Base-by-base conservation (phyloP, 2,888 invertebrate genomes). In the Gisinianus flammeolus region DNA sequence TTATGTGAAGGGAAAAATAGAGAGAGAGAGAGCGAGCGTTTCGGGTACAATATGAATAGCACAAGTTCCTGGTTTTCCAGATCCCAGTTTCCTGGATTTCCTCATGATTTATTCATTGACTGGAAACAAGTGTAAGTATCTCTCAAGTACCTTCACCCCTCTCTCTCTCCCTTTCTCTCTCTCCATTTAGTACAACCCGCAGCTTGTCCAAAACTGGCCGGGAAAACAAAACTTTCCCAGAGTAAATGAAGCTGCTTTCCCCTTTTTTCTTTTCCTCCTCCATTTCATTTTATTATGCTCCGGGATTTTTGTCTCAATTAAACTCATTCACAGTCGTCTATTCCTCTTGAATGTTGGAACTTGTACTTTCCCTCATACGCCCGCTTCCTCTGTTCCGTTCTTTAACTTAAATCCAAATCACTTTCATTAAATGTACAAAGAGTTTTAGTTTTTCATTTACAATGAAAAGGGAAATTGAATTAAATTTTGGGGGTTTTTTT, bases 91-190 rank as follows among this genome's bases (percentile, higher is more conserved):
- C 22, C 58, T 24, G 19, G 8, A 28, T 26, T 26, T 26, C 16
- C 62, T 62, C 62, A 62, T 62, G 62, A 62, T 62, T 62, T 62
- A 62, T 62, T 62, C 62, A 62, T 62, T 62, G 62, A 28, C 22
- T 62, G 24, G 62, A 5, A 26, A 62, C 28, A n/a, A 58, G 62
- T 16, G 62, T 62, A 28, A 26, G 22, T 62, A 26, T 1, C 6
- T 2, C 24, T 62, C 62, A 24, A 62, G 62, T 62, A 28, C 26
- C 26, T 62, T n/a, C 24, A 19, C 6, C 62, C 6, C 12, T 64
- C 64, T 64, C 64, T 64, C 64, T 64, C 24, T n/a, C 44, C 22
- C 33, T 22, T n/a, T 16, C 22, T 69, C n/a, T 44, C 35, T 69
- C n/a, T 69, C n/a, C 26, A n/a, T n/a, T n/a, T n/a, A n/a, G n/a